Evolutionary conservation across 2,797 vertebrate genomes (phyloP).

Genomic region (Clarias laeviceps): DNA sequence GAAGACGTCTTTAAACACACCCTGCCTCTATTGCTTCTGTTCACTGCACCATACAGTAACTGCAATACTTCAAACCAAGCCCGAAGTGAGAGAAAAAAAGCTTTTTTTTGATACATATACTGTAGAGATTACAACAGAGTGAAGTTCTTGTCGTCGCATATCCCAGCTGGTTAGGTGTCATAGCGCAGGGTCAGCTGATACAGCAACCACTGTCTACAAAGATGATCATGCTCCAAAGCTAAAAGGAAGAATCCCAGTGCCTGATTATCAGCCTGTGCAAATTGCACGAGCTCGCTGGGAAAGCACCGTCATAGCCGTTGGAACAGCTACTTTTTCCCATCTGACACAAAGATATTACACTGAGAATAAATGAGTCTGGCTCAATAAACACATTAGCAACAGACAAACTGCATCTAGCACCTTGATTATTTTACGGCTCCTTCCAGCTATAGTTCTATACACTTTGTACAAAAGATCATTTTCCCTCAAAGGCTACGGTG

Average conservation of each 20-base stretch:
- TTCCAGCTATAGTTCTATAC: constrained; percentile 31
- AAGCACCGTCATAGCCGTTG: constrained; percentile 6
- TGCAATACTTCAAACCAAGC: background rate
- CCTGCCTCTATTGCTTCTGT: background rate
- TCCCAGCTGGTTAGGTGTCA: no score
- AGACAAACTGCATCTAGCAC: constrained; percentile 24
- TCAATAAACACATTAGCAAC: constrained; percentile 46
- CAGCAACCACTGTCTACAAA: background rate
- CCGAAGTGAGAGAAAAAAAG: constrained; percentile 10
- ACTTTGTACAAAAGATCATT: constrained; percentile 33
- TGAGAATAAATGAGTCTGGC: constrained; percentile 39
- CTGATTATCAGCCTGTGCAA: constrained; percentile 21
- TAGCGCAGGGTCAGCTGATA: no score
- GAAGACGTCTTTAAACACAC: background rate
- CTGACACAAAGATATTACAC: constrained; percentile 32
- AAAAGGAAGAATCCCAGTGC: background rate
- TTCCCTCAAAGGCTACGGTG: constrained; percentile 9
- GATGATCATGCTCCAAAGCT: background rate
- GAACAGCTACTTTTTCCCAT: constrained; percentile 8
- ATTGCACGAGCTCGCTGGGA: constrained; percentile 27
- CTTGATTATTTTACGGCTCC: constrained; percentile 36
- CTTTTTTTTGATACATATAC: no score
- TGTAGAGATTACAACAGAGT: no score
- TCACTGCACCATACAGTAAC: background rate
- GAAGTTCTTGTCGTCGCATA: no score